Base-by-base conservation (phyloP, 1,140 invertebrate genomes). In the Drosophila trapezifrons region DNA sequence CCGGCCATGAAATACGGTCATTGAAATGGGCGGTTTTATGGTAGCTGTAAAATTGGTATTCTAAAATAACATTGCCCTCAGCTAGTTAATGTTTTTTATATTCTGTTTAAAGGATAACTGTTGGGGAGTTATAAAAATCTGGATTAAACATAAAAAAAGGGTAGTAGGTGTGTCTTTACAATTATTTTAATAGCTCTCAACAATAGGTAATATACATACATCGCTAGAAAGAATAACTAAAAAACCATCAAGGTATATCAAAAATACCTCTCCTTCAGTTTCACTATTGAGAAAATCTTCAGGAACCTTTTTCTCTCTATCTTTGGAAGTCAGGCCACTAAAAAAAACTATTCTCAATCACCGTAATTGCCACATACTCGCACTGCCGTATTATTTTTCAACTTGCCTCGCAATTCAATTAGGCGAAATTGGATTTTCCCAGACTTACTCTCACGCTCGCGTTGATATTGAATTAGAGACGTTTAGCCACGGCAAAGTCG, bases 381-480 rank as follows among this genome's bases (percentile, higher is more conserved):
- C 18, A 38, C 29, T 35, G 4, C 22, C 9, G 25, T 63, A 18
- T 42, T 38, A 42, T 63, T 62, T 54, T 38, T 22, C 35, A 40
- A 46, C n/a, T 55, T 45, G 10, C 45, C 9, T 22, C 46, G 35
- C 65, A 79, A 86, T 77, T 83, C 66, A 89, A 86, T 89, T 86
- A 87, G 58, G 18, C 29, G 18, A 69, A 79, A 86, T 86, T 83
- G 76, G 72, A 63, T 83, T 89, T 89, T 63, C 22, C 18, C 42
- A 32, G 35, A 75, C 49, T 49, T 18, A 38, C 35, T 17, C 65
- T 58, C 35, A 38, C 20, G 51, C 75, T 47, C 74, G 63, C 69
- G 54, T 43, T 55, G 45, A 82, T 78, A 86, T 87, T 76, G 66
- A 89, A 87, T 86, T 83, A 89, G 59, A 57, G 37, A 40, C 46